A percentile compares a stretch with the other conserved stretches of the same genome.
phyloP scores from a whole-genome alignment of 2,888 invertebrate genomes.

The Dorcus hopei region DNA sequence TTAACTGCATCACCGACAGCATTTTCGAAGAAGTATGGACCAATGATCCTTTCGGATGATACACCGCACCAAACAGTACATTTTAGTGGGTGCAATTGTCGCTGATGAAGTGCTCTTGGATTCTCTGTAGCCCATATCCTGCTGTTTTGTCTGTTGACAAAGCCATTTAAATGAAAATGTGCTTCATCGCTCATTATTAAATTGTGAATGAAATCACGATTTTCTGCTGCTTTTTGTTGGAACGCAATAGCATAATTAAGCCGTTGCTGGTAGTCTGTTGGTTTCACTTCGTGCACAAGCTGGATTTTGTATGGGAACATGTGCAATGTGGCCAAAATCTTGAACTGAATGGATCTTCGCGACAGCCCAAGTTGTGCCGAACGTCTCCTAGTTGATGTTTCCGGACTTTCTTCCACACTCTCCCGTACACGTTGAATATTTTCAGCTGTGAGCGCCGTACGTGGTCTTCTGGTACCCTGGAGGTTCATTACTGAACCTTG shows the following conservation, averaged over 20 bases:
- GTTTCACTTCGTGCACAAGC: conserved; percentile 21
- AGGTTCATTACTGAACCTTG: too few species aligned
- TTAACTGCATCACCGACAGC: not conserved
- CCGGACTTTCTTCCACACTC: too few species aligned
- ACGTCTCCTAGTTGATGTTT: too few species aligned
- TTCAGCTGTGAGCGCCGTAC: not conserved
- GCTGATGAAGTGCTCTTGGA: conserved; percentile 25
- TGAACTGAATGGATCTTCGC: too few species aligned
- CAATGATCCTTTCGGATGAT: conserved; percentile 4
- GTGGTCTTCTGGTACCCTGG: not conserved
- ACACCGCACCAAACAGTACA: conserved; percentile 2
- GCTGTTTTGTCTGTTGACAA: conserved; percentile 33
- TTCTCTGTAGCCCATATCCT: conserved; percentile 33
- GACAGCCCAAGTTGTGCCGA: too few species aligned
- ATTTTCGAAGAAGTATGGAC: conserved; percentile 2
- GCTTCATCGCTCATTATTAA: conserved; percentile 3
- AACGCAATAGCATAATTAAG: conserved; percentile 11
- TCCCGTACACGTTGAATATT: too few species aligned
- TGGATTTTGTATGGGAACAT: too few species aligned
- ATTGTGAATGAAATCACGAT: conserved; percentile 15
- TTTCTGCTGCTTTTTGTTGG: conserved; percentile 9
- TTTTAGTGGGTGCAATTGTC: conserved; percentile 3
- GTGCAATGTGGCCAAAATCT: conserved; percentile 19
- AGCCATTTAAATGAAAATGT: conserved; percentile 21
- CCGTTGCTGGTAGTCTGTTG: conserved; percentile 8